Evolutionary conservation across 2,797 vertebrate species (phyloP), one percentile per base, ranked within the genome.

Genomic region (Lycodopsis pacificus): DNA sequence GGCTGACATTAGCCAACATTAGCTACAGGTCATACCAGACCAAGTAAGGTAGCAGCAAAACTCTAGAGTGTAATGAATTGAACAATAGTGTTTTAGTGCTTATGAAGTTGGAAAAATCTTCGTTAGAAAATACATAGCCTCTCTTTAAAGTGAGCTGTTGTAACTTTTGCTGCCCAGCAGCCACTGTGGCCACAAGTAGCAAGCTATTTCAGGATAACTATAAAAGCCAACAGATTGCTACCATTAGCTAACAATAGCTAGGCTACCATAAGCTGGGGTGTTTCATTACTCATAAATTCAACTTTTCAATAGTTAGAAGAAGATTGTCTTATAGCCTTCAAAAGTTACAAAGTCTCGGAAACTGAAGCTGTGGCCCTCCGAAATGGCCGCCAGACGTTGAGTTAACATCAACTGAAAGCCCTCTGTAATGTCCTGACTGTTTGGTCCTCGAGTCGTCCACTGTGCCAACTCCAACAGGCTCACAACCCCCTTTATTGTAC

Each of bases 401-500:
- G 8, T 10, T 25, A 22, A 20, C n/a, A 11, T 42, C 1, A 25
- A 20, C 30, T 10, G 11, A 57, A 62, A 67, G 56, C 75, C 56
- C 48, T 62, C 62, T 40, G 9, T 49, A 7, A 49, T 44, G 22
- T 68, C 53, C 72, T 2, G 20, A 80, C 65, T 53, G 66, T 53
- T 66, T 48, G 70, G 58, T 70, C 36, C 78, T 59, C 54, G 36
- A 15, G 19, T 51, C 5, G 8, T 51, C 70, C 71, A 40, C 79
- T 87, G 75, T 79, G 76, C 65, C 15, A 42, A 73, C 82, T 74
- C 74, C 68, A 54, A 20, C 74, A 22, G 90, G 79, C 84, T 89
- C 82, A 25, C 77, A 30, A 34, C 82, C 82, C 22, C 88, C 80
- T 77, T 79, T 66, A 67, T 73, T 79, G 83, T 89, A 81, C 65